Evolutionary conservation across 2,888 invertebrate genomes (phyloP).

Genomic region (Brachycybe producta): DNA sequence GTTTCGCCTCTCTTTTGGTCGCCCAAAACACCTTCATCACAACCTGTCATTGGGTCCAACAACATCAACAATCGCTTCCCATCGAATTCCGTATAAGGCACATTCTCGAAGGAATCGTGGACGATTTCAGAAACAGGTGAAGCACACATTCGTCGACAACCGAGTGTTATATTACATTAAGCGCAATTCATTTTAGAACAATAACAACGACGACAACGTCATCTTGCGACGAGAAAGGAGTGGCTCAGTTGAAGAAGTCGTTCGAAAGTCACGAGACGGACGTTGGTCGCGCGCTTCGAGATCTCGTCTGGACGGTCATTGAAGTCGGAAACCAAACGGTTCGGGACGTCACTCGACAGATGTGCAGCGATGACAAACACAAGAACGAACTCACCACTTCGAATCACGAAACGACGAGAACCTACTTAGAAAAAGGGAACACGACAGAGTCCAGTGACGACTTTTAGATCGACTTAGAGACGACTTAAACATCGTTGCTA

Average conservation of each 20-base stretch:
- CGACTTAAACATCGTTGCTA: too few species aligned
- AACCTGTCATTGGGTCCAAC: constrained; percentile 51
- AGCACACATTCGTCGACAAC: too few species aligned
- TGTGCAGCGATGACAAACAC: not conserved
- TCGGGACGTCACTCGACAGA: not conserved
- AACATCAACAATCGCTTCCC: constrained; percentile 48
- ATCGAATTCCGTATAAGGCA: constrained; percentile 46
- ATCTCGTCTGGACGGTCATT: constrained; percentile 18
- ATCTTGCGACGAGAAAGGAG: too few species aligned
- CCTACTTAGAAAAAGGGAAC: constrained; percentile 5
- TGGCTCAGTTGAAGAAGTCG: too few species aligned
- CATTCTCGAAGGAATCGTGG: constrained; percentile 48
- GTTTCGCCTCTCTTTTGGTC: constrained; percentile 38
- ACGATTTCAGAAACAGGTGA: too few species aligned
- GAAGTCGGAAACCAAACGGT: constrained; percentile 17
- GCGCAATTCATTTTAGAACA: too few species aligned
- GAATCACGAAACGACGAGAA: too few species aligned
- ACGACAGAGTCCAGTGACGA: too few species aligned
- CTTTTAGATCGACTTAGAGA: too few species aligned
- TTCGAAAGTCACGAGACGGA: constrained; percentile 14
- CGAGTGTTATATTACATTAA: too few species aligned
- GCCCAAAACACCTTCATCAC: constrained; percentile 51
- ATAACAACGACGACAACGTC: too few species aligned
- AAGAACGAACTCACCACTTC: too few species aligned
- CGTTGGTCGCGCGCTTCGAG: constrained; percentile 15